Evolutionary conservation across 2,888 invertebrate species (phyloP).

Genomic region (Plebejus anna): DNA sequence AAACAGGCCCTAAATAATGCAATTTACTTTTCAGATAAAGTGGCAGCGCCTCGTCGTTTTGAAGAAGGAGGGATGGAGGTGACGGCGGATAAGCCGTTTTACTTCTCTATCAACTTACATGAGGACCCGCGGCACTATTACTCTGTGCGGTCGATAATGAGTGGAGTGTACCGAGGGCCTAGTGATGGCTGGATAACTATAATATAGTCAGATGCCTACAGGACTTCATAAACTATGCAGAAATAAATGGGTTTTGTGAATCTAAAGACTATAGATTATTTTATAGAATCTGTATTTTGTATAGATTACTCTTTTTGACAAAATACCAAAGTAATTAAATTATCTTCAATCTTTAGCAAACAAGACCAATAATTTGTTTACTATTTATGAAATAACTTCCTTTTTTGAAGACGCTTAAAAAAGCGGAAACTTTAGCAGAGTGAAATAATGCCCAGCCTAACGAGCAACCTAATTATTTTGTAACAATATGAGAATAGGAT

Average conservation of each 20-base stretch:
- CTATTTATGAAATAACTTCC: too few relatives aligned
- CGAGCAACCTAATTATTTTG: too few relatives aligned
- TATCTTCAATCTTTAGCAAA: too few relatives aligned
- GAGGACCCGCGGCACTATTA: conserved; percentile 1
- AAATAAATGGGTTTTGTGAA: not conserved
- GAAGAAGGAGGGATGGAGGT: conserved; percentile 30
- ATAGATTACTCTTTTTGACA: not conserved
- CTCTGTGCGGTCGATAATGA: conserved; percentile 42
- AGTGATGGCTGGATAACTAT: not conserved
- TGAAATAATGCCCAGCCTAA: not conserved
- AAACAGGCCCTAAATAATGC: not conserved
- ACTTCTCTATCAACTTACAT: conserved; percentile 48
- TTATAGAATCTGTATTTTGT: too few relatives aligned
- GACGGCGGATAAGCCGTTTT: conserved; percentile 51
- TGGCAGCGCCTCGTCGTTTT: not conserved
- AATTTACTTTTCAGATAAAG: not conserved
- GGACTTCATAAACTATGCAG: not conserved
- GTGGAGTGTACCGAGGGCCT: conserved; percentile 54
- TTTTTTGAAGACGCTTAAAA: too few relatives aligned
- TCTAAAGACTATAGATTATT: too few relatives aligned
- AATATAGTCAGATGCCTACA: not conserved
- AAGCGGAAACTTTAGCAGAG: not conserved
- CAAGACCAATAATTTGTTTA: too few relatives aligned
- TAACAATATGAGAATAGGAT: too few relatives aligned
- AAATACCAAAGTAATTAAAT: not conserved